Evolutionary conservation across 2,888 invertebrate species (phyloP).

Genomic region (Nymphalis c-album): DNA sequence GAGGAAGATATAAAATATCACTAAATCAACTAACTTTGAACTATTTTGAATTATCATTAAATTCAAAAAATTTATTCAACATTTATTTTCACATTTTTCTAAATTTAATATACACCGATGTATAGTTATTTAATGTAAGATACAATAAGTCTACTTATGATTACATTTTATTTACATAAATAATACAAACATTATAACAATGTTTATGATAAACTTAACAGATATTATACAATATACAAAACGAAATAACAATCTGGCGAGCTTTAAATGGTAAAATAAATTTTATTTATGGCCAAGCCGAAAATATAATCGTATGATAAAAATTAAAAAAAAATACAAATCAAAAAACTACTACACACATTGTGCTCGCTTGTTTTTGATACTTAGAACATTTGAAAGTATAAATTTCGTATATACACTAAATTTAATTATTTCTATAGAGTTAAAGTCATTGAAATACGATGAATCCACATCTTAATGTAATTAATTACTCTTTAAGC

Average conservation of each 20-base stretch:
- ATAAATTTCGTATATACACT: constrained; percentile 31
- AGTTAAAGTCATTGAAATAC: constrained; percentile 23
- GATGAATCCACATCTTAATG: constrained; percentile 15
- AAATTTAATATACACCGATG: constrained; percentile 53
- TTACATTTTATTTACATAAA: constrained; percentile 71
- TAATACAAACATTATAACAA: constrained; percentile 78
- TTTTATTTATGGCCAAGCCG: constrained; percentile 10
- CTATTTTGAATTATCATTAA: constrained; percentile 56
- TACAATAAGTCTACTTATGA: constrained; percentile 64
- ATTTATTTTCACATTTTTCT: constrained; percentile 61
- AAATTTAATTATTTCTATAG: constrained; percentile 26
- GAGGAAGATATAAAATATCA: constrained; percentile 46
- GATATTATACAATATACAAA: constrained; percentile 69
- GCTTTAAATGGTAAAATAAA: constrained; percentile 39
- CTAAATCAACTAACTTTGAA: constrained; percentile 70
- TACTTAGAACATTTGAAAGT: constrained; percentile 19
- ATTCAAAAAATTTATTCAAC: constrained; percentile 49
- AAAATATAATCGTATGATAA: constrained; percentile 1
- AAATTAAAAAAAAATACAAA: constrained; percentile 11
- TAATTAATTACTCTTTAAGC: constrained; percentile 14
- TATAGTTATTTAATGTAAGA: constrained; percentile 45
- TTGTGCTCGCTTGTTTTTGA: constrained; percentile 26
- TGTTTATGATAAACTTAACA: constrained; percentile 76
- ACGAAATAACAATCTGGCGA: constrained; percentile 66
- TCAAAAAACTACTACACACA: constrained; percentile 9